These are phyloP conservation scores for Rhynchophorus ferrugineus DNA, from an alignment of 1,140 invertebrate species.

Conservation along the genomic window DNA sequence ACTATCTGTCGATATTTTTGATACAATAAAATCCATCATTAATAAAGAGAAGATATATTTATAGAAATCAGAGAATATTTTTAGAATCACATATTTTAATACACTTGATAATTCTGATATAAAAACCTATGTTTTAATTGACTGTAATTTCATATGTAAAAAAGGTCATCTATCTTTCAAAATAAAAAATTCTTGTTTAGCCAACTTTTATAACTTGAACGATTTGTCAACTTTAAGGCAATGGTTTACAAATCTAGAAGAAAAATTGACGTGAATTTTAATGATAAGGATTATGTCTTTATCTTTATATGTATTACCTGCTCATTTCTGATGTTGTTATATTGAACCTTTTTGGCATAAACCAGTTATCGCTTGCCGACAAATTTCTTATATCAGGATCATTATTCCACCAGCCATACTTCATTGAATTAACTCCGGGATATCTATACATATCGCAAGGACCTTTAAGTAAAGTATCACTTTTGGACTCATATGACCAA, in stretches of 20 bases:
- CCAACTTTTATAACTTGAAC: too few relatives aligned
- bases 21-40: too few relatives aligned
- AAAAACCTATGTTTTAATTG: too few relatives aligned
- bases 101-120: too few relatives aligned
- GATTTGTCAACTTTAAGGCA: constrained; percentile 22
- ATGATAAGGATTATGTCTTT: not conserved
- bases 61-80: too few relatives aligned
- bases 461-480: constrained; percentile 14
- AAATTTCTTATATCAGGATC: constrained; percentile 19
- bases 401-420: constrained; percentile 28
- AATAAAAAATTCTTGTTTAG: too few relatives aligned
- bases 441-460: constrained; percentile 32
- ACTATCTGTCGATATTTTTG: too few relatives aligned
- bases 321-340: constrained; percentile 21
- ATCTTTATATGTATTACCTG: constrained; percentile 1
- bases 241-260: constrained; percentile 20
- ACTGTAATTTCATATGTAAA: too few relatives aligned
- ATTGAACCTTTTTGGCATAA: constrained; percentile 11
- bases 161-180: too few relatives aligned
- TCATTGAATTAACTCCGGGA: constrained; percentile 29
- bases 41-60: too few relatives aligned
- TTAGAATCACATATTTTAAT: too few relatives aligned
- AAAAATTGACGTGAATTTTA: not conserved
- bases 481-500: too few relatives aligned
- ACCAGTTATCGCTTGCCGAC: constrained; percentile 24